phyloP scores from a whole-genome alignment of 2,797 vertebrate genomes.

The Manis pentadactyla region DNA sequence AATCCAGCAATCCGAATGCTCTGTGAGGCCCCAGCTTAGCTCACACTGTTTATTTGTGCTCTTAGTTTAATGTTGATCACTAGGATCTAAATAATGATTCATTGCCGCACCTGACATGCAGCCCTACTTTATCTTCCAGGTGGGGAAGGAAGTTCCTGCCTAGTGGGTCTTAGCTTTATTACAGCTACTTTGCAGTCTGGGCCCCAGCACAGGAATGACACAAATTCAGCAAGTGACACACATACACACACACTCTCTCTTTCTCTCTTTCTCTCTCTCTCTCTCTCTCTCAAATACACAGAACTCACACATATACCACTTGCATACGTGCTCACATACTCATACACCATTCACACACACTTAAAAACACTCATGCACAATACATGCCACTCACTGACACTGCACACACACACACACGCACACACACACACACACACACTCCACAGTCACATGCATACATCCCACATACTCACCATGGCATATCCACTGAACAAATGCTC shows the following conservation, averaged over 20 bases:
- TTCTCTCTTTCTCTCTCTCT: too few relatives aligned
- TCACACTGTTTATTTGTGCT: conserved; percentile 75
- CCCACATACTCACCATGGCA: neutral
- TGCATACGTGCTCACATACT: too few relatives aligned
- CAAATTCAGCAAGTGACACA: neutral
- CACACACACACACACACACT: neutral
- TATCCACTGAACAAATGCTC: neutral
- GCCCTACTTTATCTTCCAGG: neutral
- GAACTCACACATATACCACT: neutral
- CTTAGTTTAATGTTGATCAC: conserved; percentile 81
- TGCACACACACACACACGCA: fast-evolving
- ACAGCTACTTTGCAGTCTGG: neutral
- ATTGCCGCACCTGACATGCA: neutral
- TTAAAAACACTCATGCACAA: too few relatives aligned
- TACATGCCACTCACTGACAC: neutral
- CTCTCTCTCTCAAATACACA: neutral
- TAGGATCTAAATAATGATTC: conserved; percentile 47
- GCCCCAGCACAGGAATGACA: neutral
- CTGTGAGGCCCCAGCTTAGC: conserved; percentile 71
- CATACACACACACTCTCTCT: neutral
- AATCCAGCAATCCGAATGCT: conserved; percentile 78
- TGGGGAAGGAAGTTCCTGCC: neutral
- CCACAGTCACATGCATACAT: neutral
- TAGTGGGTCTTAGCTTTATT: neutral
- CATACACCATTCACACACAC: neutral